phyloP scores from a whole-genome alignment of 2,888 invertebrate species.

The Drosophila merina region DNA sequence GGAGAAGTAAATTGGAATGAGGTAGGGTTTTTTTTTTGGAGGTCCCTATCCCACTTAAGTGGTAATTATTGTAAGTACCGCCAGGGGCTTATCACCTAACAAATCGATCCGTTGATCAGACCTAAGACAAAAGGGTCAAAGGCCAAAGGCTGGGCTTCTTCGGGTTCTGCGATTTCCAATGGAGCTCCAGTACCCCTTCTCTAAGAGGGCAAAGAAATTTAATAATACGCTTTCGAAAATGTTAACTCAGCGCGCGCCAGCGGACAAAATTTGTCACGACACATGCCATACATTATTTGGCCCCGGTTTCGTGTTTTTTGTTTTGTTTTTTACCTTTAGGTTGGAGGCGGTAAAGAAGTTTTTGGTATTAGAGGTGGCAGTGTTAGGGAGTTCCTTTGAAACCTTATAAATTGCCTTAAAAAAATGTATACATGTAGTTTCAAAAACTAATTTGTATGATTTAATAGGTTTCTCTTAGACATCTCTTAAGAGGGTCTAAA shows the following conservation, averaged over 20 bases:
- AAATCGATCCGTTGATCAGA: constrained; percentile 71
- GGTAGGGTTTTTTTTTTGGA: constrained; percentile 31
- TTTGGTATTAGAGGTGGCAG: constrained; percentile 11
- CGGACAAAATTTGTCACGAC: constrained; percentile 81
- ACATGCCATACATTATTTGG: constrained; percentile 65
- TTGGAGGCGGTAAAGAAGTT: neutral
- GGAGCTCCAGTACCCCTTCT: neutral
- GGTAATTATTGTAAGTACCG: constrained; percentile 80
- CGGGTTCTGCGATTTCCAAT: constrained; percentile 24
- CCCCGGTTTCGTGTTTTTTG: constrained; percentile 27
- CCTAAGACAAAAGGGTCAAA: constrained; percentile 50
- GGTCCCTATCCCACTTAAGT: constrained; percentile 60
- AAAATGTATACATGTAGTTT: no score
- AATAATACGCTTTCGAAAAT: constrained; percentile 80
- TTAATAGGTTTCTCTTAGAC: neutral
- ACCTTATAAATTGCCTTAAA: no score
- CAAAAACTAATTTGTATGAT: neutral
- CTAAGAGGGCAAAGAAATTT: constrained; percentile 54
- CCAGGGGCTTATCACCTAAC: constrained; percentile 67
- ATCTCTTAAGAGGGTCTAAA: neutral
- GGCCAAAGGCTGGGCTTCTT: constrained; percentile 35
- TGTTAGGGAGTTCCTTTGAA: neutral
- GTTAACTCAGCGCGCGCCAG: constrained; percentile 71
- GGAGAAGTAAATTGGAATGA: constrained; percentile 10
- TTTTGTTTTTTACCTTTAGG: constrained; percentile 4